Conservation (phyloP, 2,113 vertebrate species). For the Thermophis baileyi region DNA sequence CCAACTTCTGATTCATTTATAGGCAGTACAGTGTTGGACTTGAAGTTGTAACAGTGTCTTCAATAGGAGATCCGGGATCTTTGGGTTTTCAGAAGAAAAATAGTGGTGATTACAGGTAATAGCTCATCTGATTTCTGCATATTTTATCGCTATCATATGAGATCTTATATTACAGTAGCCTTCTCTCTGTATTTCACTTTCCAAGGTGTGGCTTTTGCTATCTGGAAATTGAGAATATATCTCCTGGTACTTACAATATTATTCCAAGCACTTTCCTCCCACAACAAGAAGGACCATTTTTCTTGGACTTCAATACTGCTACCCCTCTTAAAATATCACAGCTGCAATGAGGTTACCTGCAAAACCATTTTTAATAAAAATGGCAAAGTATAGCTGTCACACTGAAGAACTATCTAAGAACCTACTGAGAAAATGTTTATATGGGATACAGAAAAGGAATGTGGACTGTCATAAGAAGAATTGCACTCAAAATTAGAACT, state of each 20-base stretch:
- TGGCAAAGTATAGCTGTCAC: background rate
- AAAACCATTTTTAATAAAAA: background rate
- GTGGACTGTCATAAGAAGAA: background rate
- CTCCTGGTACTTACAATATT: slow-evolving; percentile 91
- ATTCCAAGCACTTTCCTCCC: slow-evolving; percentile 94
- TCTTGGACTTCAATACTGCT: slow-evolving; percentile 89
- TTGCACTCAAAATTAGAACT: background rate
- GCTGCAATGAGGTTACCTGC: slow-evolving; percentile 79
- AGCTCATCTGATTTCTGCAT: background rate
- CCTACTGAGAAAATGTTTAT: background rate
- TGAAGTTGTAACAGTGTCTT: slow-evolving; percentile 84
- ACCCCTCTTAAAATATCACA: slow-evolving; percentile 82
- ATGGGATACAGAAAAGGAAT: slow-evolving; percentile 1
- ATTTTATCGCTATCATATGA: background rate
- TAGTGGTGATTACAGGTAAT: slow-evolving; percentile 95
- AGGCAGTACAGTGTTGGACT: slow-evolving; percentile 94
- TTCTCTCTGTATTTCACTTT: background rate
- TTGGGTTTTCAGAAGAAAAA: slow-evolving; percentile 80
- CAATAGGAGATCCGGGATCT: slow-evolving; percentile 77
- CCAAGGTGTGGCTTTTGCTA: slow-evolving; percentile 95
- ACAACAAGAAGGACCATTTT: slow-evolving; percentile 96
- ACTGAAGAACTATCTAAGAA: slow-evolving; percentile 24
- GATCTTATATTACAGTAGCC: background rate
- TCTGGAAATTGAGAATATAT: slow-evolving; percentile 82
- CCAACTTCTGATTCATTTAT: background rate